These are phyloP conservation scores for Sceloporus tristichus DNA, from an alignment of 2,113 vertebrate species.

Conservation along the genomic window DNA sequence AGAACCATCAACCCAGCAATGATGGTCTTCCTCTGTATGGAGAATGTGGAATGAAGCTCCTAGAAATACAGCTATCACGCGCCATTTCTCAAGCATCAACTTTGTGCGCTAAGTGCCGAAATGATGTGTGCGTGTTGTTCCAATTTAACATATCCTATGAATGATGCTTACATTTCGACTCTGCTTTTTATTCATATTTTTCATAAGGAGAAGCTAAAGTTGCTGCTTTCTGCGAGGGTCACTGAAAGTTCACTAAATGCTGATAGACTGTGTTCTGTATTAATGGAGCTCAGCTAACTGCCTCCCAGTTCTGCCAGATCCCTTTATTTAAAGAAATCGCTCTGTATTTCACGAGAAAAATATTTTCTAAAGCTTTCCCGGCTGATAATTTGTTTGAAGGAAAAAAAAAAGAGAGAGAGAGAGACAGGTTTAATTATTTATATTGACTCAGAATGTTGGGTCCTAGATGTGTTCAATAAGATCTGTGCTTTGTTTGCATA, in stretches of 20 bases:
- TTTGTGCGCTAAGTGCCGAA: constrained; percentile 8
- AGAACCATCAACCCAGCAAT: neutral
- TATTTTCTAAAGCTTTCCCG: constrained; percentile 70
- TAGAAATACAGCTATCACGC: neutral
- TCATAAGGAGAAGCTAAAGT: constrained; percentile 69
- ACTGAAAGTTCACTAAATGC: constrained; percentile 72
- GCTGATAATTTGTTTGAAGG: constrained; percentile 66
- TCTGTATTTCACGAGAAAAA: constrained; percentile 68
- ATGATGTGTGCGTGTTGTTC: constrained; percentile 41
- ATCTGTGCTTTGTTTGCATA: constrained; percentile 68
- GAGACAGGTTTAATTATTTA: constrained; percentile 74
- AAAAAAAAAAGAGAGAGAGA: neutral
- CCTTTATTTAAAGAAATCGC: constrained; percentile 74
- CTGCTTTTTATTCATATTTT: constrained; percentile 73
- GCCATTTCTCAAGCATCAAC: neutral
- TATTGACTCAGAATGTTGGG: constrained; percentile 62
- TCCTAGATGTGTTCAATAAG: constrained; percentile 59
- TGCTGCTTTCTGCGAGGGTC: constrained; percentile 67
- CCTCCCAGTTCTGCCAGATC: constrained; percentile 64
- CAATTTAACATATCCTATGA: constrained; percentile 57
- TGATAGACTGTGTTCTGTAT: constrained; percentile 69
- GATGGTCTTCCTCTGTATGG: neutral
- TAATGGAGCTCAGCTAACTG: constrained; percentile 72
- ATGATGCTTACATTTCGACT: constrained; percentile 65
- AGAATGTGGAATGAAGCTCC: too few relatives aligned